Base-by-base conservation (phyloP, 37 sponge, comb jelly and placozoan genomes). In the Oopsacas minuta region DNA sequence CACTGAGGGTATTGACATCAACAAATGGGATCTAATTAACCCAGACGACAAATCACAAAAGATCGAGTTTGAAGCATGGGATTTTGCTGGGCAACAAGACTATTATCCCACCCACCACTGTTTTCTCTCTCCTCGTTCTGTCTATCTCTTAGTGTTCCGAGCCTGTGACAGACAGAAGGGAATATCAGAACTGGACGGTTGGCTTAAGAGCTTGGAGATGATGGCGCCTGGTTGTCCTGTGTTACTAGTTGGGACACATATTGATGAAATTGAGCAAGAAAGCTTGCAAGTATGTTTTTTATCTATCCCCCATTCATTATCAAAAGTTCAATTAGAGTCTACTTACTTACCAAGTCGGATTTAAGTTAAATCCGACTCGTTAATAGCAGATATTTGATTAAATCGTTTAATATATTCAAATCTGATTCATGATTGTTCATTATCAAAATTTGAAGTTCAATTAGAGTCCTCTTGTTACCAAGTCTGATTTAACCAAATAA, bases 211-310 rank as follows among this genome's bases (percentile, higher is more conserved):
- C 75, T 61, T 61, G 28, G 75, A 61, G 22, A 61, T 61, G 75
- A 61, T 61, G 75, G 75, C 75, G 28, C 75, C 75, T 25, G 75
- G 75, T 61, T 61, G 75, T 61, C 75, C 75, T 5, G 75, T 61
- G 28, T n/a, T 61, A n/a, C 75, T 61, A 32, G 75, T 61, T n/a
- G 75, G 75, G 28, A 61, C 75, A 61, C 75, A 61, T 12, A 61
- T 61, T 61, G 75, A 61, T 61, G 75, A 61, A 61, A 61, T 61
- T 20, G 75, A 61, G 30, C 75, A 61, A 61, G 75, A 61, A n/a
- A 61, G 75, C 75, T 61, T 61, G 28, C 75, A 61, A 34, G 75
- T 61, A 12, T 32, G 22, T n/a, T 32, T 25, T 61, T 61, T 12
- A 20, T 10, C 7, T 61, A 42, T n/a, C n/a, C n/a, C n/a, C n/a